Base-by-base conservation (phyloP, 2,888 invertebrate species). In the Poecilobothrus nobilitatus region DNA sequence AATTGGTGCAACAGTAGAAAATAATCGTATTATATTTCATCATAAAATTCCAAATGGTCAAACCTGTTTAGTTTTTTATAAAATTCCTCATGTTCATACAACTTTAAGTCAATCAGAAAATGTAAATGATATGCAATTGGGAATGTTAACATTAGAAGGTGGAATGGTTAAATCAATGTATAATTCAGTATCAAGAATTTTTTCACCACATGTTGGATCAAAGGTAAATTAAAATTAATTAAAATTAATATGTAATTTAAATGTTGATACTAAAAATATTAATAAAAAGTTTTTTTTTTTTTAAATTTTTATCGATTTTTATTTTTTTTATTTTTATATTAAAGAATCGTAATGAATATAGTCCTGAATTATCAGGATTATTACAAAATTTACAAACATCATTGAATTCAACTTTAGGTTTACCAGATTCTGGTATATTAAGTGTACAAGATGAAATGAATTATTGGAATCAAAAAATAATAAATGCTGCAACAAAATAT, bases 101-200 rank as follows among this genome's bases (percentile, higher is more conserved):
- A 67, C 71, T 69, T 63, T 67, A 21, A 63, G 62, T 9, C 66
- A 61, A 67, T 65, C 64, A 66, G 64, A 70, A 62, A 70, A 67
- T 67, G 67, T 67, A 65, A 67, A 69, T 65, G 66, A 70, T 69
- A 63, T 67, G 12, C 79, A 77, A 70, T 76, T 82, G 75, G 82
- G 82, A 74, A 79, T 82, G 76, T 76, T 82, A 74, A 82, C 82
- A 71, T 78, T 82, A 66, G 81, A 82, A 76, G 82, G 82, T 74
- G 82, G 82, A 69, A 75, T 82, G 77, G 80, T 82, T 74, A 82
- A 82, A 79, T 82, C 82, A 76, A 82, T 82, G 78, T 82, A 82
- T 76, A 82, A 82, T 79, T 82, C 82, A 70, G 78, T 82, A 75
- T 80, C 82, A 73, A 79, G 82, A 75, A 79, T 82, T 70, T 82